Evolutionary conservation across 2,113 vertebrate species (phyloP).

Genomic region (Ellobius talpinus): DNA sequence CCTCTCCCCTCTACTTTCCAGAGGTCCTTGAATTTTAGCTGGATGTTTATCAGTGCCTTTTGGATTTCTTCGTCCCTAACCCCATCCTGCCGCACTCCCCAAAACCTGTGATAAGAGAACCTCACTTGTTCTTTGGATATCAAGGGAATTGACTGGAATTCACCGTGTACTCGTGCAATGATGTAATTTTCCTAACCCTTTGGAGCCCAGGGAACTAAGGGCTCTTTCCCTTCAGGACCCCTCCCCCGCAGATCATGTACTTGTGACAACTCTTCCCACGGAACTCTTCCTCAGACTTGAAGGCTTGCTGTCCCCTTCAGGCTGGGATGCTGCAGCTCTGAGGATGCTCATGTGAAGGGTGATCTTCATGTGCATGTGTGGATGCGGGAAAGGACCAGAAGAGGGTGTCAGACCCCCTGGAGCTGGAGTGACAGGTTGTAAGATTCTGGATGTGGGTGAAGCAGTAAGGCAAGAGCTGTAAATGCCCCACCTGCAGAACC

Average conservation of each 20-base stretch:
- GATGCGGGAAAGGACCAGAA: background rate
- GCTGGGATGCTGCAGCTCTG: background rate
- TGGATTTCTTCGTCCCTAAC: background rate
- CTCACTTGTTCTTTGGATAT: background rate
- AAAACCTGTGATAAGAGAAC: background rate
- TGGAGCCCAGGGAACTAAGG: background rate
- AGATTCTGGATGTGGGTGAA: background rate
- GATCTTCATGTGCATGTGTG: background rate
- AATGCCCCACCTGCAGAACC: background rate
- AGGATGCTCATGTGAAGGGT: too few species aligned
- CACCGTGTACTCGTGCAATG: background rate
- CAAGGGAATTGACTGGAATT: too few species aligned
- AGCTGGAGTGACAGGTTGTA: background rate
- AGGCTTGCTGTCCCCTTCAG: background rate
- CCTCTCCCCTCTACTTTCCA: too few species aligned
- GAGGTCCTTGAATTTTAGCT: background rate
- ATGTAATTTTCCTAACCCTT: background rate
- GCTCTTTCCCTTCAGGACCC: background rate
- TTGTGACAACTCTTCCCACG: background rate
- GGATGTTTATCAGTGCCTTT: background rate
- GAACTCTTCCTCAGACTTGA: background rate
- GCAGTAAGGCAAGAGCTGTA: background rate
- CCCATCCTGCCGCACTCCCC: background rate
- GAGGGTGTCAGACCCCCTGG: background rate
- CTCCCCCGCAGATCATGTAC: rapidly evolving